phyloP scores from a whole-genome alignment of 2,113 vertebrate genomes.

The Enhydra lutris region DNA sequence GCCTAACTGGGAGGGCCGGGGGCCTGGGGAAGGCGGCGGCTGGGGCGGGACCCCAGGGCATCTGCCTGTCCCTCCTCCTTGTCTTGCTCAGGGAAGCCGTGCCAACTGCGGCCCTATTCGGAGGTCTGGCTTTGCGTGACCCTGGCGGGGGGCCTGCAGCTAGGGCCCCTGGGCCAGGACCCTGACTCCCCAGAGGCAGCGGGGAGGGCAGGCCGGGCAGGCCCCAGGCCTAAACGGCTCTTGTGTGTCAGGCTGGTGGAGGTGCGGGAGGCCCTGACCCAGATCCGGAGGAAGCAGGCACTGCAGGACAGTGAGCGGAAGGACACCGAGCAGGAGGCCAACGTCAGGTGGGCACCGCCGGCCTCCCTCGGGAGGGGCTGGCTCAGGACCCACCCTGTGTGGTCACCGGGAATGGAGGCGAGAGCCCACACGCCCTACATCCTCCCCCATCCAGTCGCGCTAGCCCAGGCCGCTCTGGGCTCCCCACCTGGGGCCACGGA shows the following conservation, averaged over 20 bases:
- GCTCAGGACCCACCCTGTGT: accelerated
- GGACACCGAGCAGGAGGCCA: neutral
- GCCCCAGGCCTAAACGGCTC: neutral
- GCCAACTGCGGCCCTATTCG: accelerated
- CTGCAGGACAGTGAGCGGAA: slow-evolving; percentile 41
- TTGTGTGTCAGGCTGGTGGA: slow-evolving; percentile 62
- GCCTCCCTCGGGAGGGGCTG: accelerated
- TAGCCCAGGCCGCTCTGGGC: too few species aligned
- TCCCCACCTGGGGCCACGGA: accelerated
- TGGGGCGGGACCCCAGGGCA: accelerated
- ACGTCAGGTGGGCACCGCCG: neutral
- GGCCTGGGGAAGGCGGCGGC: neutral
- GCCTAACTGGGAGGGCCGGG: neutral
- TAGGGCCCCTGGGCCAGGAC: neutral
- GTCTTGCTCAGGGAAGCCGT: neutral
- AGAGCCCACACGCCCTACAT: neutral
- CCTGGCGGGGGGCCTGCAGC: neutral
- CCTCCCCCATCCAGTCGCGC: accelerated
- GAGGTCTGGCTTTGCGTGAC: neutral
- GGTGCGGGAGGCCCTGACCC: slow-evolving; percentile 63
- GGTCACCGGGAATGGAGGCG: neutral
- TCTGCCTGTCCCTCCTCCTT: neutral
- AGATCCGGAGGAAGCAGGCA: slow-evolving; percentile 52
- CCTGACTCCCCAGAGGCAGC: neutral
- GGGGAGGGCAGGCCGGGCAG: neutral